phyloP scores from a whole-genome alignment of 1,140 invertebrate species.

The Leptoteleia sp. region DNA sequence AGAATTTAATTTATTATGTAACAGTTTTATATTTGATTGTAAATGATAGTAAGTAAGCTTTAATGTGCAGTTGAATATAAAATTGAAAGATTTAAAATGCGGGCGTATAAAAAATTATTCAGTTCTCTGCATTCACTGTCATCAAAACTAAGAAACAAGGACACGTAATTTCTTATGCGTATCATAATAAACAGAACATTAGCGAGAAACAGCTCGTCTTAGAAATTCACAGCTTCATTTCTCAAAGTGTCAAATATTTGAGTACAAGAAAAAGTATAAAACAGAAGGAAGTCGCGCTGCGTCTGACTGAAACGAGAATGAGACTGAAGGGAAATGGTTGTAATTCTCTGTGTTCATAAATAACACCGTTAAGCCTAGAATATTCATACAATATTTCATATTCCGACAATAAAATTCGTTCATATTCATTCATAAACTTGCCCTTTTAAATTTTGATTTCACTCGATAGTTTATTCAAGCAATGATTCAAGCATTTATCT shows the following conservation, averaged over 20 bases:
- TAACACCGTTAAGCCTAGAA: conserved; percentile 44
- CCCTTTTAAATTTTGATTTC: too few species aligned
- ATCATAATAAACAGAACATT: conserved; percentile 64
- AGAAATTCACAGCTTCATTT: conserved; percentile 68
- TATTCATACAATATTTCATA: conserved; percentile 25
- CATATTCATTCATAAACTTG: conserved; percentile 17
- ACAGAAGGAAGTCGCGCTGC: conserved; percentile 48
- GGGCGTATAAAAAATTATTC: too few species aligned
- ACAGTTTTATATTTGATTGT: too few species aligned
- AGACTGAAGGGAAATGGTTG: conserved; percentile 52
- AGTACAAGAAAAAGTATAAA: conserved; percentile 55
- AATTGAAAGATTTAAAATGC: too few species aligned
- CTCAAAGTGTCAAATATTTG: conserved; percentile 64
- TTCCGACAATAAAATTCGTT: conserved; percentile 32
- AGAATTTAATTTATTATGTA: too few species aligned
- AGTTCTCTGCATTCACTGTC: conserved; percentile 21
- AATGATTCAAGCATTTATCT: too few species aligned
- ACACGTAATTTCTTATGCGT: conserved; percentile 45
- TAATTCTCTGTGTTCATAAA: conserved; percentile 40
- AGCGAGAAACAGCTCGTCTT: conserved; percentile 60
- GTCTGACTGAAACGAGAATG: conserved; percentile 58
- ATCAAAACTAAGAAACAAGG: conserved; percentile 27
- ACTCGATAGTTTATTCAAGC: too few species aligned
- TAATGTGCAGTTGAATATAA: too few species aligned
- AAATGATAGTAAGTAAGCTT: too few species aligned